Evolutionary conservation across 1,140 invertebrate species (phyloP), one percentile per base, ranked within the genome.

Genomic region (Tenebrio molitor): DNA sequence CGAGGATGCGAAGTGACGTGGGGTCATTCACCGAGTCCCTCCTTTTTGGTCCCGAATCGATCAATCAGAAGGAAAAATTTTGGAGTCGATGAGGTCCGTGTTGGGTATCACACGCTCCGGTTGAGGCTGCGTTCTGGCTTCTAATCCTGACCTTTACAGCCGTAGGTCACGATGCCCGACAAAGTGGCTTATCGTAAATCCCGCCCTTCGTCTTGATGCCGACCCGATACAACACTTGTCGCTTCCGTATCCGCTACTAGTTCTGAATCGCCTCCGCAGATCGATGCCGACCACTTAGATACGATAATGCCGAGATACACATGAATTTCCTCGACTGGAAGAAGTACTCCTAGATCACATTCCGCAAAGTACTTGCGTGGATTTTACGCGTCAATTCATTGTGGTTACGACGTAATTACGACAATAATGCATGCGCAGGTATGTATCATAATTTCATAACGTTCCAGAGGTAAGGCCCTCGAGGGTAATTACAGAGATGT

Each of bases 131-230:
- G 21, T 29, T 58, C 50, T 58, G 50, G 21, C 50, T 58, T 23
- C 50, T 58, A 58, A 58, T 58, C 50, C 50, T 58, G 50, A 58
- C 50, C 50, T 58, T 58, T 58, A 58, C 50, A 58, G 50, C 23
- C 50, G 50, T 58, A 29, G 50, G 50, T 58, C 50, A 58, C 50
- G 50, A 58, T 29, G 50, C 21, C 50, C 50, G 50, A 58, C 50
- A 58, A 58, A 58, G 50, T 58, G 50, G 50, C 50, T 58, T 58
- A 58, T 58, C 50, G 50, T 58, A 58, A 58, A 58, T 58, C 50
- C 50, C 50, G 23, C 50, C 50, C 50, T 29, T 58, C 23, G 21
- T 58, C 50, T 58, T 58, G 44, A 58, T 58, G 50, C 50, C 50
- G 50, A 58, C 50, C 50, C 50, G 50, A 58, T 58, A 58, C 50